Conservation (phyloP, 92 coral and sea anemone species). For the Muricea muricata region DNA sequence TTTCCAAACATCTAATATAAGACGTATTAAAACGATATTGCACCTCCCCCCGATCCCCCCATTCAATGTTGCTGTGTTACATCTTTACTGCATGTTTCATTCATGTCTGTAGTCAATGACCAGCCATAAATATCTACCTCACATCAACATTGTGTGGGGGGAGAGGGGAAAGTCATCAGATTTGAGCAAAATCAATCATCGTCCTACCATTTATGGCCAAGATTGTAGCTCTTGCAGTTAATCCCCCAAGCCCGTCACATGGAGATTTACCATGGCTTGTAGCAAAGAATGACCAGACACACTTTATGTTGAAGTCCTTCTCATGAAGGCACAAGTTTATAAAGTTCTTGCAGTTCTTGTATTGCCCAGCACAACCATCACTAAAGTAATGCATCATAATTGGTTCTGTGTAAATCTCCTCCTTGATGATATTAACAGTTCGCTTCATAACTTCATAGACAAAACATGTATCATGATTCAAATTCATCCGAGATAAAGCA, state of each 20-base stretch:
- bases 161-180: no score
- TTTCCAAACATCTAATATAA: no score
- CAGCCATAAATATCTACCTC: no score
- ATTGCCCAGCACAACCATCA: slow-evolving; percentile 50
- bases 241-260: slow-evolving; percentile 51
- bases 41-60: no score
- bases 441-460: slow-evolving; percentile 54
- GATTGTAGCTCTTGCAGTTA: slow-evolving; percentile 54
- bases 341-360: slow-evolving; percentile 47
- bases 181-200: no score
- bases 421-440: slow-evolving; percentile 37
- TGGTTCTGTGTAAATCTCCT: slow-evolving; percentile 42
- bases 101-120: no score
- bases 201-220: no score
- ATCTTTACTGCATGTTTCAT: no score
- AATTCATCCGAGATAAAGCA: slow-evolving; percentile 57
- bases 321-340: slow-evolving; percentile 58
- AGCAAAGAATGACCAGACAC: slow-evolving; percentile 57
- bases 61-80: no score
- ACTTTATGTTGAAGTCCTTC: slow-evolving; percentile 51
- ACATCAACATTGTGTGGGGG: no score
- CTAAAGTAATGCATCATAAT: slow-evolving; percentile 53
- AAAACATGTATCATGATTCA: slow-evolving; percentile 54
- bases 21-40: no score
- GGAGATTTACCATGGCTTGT: slow-evolving; percentile 64